Percentiles rank a stretch among this genome's conserved stretches.
Conservation (phyloP, 2,113 vertebrate species). For the Perca fluviatilis region DNA sequence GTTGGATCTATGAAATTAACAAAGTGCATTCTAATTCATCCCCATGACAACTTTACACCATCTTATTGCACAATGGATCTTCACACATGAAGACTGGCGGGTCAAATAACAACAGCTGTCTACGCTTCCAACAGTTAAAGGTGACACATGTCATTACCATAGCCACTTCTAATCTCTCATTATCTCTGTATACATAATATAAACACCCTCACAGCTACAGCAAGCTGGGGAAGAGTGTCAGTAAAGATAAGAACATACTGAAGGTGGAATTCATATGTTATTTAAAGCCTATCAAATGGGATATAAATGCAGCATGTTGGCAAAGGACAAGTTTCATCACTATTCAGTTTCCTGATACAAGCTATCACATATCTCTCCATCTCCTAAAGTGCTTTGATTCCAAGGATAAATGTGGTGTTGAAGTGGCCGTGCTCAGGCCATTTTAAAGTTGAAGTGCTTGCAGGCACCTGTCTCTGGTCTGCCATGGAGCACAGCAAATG, state of each 20-base stretch:
- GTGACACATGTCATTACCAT: background rate
- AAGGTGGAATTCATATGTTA: background rate
- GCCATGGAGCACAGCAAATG: slow-evolving; percentile 33
- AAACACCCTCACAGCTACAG: background rate
- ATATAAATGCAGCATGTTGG: slow-evolving; percentile 23
- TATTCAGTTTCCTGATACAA: slow-evolving; percentile 18
- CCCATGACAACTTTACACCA: background rate
- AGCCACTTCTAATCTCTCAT: background rate
- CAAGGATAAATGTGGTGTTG: slow-evolving; percentile 18
- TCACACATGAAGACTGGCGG: background rate
- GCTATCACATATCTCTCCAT: slow-evolving; percentile 35
- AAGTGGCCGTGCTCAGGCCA: slow-evolving; percentile 29
- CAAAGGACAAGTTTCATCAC: slow-evolving; percentile 17
- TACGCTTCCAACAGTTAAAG: background rate
- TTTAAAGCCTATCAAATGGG: slow-evolving; percentile 31
- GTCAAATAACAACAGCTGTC: background rate
- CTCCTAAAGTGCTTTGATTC: slow-evolving; percentile 35
- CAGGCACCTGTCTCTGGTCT: slow-evolving; percentile 36
- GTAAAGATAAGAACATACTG: background rate
- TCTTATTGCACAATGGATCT: background rate
- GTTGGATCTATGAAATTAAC: background rate
- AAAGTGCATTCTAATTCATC: slow-evolving; percentile 4
- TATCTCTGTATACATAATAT: slow-evolving; percentile 10
- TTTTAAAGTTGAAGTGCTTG: slow-evolving; percentile 33
- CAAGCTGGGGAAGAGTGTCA: background rate